Conservation (phyloP, 2,888 invertebrate genomes). For the Polymixis lichenea region DNA sequence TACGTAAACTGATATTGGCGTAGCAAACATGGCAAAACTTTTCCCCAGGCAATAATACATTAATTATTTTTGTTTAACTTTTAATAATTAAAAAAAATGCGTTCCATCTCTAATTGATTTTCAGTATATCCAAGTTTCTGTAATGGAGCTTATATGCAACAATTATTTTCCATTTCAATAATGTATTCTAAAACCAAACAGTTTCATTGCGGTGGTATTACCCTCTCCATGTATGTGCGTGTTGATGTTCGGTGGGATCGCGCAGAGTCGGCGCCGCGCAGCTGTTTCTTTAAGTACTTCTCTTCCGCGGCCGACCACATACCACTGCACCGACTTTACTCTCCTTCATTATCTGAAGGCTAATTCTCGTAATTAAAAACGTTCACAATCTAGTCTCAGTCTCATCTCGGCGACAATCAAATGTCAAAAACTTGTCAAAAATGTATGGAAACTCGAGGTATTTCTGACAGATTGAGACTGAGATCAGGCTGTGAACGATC, state of each 20-base stretch:
- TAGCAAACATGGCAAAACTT: neutral
- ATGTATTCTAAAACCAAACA: neutral
- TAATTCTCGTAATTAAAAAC: too few relatives aligned
- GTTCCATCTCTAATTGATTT: neutral
- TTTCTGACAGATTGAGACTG: too few relatives aligned
- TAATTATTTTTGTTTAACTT: neutral
- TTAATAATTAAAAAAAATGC: neutral
- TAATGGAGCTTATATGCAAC: neutral
- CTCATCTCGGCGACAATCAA: too few relatives aligned
- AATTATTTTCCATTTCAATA: neutral
- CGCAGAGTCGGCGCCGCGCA: constrained; percentile 72
- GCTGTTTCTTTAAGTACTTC: constrained; percentile 81
- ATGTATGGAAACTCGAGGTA: too few relatives aligned
- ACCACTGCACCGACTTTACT: constrained; percentile 63
- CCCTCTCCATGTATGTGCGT: constrained; percentile 66
- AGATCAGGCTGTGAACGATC: too few relatives aligned
- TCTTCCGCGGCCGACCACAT: constrained; percentile 75
- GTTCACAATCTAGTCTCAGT: too few relatives aligned
- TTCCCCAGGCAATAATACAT: neutral
- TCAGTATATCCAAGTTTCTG: neutral
- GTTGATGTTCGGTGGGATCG: constrained; percentile 64
- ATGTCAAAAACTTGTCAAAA: too few relatives aligned
- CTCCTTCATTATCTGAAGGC: constrained; percentile 70
- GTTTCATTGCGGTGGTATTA: constrained; percentile 48
- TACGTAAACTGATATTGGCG: neutral